phyloP scores from a whole-genome alignment of 2,888 invertebrate species.

The Epirrhoe alternata region DNA sequence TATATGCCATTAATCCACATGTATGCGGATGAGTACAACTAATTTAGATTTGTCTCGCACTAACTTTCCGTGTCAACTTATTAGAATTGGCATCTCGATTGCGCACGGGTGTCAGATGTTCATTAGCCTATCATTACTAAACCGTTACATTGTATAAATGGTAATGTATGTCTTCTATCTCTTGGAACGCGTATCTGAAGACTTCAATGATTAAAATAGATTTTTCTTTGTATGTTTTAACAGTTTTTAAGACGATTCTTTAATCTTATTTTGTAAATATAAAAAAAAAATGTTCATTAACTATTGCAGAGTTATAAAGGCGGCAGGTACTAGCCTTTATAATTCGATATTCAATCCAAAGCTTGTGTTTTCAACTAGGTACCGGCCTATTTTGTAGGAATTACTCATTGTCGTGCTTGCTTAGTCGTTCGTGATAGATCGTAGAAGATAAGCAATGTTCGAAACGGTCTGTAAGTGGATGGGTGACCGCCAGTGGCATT shows the following conservation, averaged over 20 bases:
- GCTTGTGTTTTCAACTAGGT: no score
- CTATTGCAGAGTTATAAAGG: no score
- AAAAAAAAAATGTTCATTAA: neutral
- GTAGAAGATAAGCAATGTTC: no score
- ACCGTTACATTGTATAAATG: slow-evolving; percentile 28
- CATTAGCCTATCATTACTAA: slow-evolving; percentile 30
- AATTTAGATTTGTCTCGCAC: slow-evolving; percentile 24
- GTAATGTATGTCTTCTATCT: slow-evolving; percentile 22
- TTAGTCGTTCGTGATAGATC: no score
- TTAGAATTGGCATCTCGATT: slow-evolving; percentile 29
- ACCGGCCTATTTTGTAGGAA: no score
- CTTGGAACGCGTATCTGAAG: slow-evolving; percentile 27
- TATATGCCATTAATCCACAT: slow-evolving; percentile 1
- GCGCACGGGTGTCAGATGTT: slow-evolving; percentile 27
- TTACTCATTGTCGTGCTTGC: no score
- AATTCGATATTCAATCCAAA: no score
- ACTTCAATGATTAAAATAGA: slow-evolving; percentile 19
- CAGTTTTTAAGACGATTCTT: no score
- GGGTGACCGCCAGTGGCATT: no score
- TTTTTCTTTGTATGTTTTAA: neutral
- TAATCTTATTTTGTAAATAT: no score
- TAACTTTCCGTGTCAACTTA: slow-evolving; percentile 23
- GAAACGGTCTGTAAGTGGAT: no score
- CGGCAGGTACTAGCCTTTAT: no score
- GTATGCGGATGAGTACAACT: neutral